Conservation (phyloP, 2,888 invertebrate species). For the Dorcus parallelipipedus region DNA sequence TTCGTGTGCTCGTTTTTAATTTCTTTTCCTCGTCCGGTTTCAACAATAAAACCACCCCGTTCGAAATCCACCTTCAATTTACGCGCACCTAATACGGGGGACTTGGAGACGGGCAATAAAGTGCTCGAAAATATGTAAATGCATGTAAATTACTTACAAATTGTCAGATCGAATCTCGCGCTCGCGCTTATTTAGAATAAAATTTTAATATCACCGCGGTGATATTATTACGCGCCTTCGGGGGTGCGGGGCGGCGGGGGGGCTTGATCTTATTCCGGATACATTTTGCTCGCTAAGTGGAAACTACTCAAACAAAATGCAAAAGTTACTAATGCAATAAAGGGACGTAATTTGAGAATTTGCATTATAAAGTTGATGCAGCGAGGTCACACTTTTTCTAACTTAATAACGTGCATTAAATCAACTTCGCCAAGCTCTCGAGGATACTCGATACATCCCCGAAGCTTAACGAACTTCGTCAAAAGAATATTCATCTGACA, state of each 20-base stretch:
- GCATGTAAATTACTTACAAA: slow-evolving; percentile 26
- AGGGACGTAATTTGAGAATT: background rate
- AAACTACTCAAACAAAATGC: background rate
- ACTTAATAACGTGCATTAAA: too few relatives aligned
- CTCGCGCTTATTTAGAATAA: slow-evolving; percentile 8
- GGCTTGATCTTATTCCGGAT: background rate
- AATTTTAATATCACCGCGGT: slow-evolving; percentile 10
- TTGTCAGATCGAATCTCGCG: slow-evolving; percentile 22
- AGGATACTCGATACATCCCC: too few relatives aligned
- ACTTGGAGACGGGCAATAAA: background rate
- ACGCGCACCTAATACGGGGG: too few relatives aligned
- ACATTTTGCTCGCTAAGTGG: background rate
- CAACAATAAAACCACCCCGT: too few relatives aligned
- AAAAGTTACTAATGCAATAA: background rate
- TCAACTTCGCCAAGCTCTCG: too few relatives aligned
- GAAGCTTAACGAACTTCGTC: too few relatives aligned
- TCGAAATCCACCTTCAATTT: too few relatives aligned
- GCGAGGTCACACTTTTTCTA: too few relatives aligned
- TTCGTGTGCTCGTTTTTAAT: background rate
- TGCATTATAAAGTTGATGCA: background rate
- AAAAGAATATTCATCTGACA: too few relatives aligned
- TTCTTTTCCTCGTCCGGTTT: too few relatives aligned
- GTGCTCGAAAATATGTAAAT: slow-evolving; percentile 20
- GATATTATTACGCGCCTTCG: background rate
- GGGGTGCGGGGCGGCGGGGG: background rate